Evolutionary conservation across 2,888 invertebrate species (phyloP).

Genomic region (Acanthacorydalis orientalis): DNA sequence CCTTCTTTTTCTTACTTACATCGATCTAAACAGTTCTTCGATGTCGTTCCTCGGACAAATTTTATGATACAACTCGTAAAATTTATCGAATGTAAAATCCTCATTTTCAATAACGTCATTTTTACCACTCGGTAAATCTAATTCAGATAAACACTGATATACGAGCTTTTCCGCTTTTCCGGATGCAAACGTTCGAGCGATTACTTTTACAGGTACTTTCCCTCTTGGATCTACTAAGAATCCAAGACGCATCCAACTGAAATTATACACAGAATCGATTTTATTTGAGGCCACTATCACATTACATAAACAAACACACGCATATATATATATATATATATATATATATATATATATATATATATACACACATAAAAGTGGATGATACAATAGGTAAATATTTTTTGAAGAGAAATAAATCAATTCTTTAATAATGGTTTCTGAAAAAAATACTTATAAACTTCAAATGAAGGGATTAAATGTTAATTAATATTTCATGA

Average conservation of each 20-base stretch:
- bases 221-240: slow-evolving; percentile 87
- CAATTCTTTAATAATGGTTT: too few relatives aligned
- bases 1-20: slow-evolving; percentile 34
- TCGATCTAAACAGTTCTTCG: slow-evolving; percentile 87
- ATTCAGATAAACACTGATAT: slow-evolving; percentile 87
- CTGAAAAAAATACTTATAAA: too few relatives aligned
- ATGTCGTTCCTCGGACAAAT: slow-evolving; percentile 98
- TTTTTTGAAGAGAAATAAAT: too few relatives aligned
- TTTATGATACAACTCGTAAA: slow-evolving; percentile 95
- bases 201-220: slow-evolving; percentile 91
- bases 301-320: too few relatives aligned
- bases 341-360: too few relatives aligned
- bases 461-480: too few relatives aligned
- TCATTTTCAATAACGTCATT: slow-evolving; percentile 88
- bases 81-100: slow-evolving; percentile 96
- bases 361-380: too few relatives aligned
- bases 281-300: not conserved
- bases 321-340: too few relatives aligned
- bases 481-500: too few relatives aligned
- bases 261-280: slow-evolving; percentile 17
- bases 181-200: slow-evolving; percentile 96
- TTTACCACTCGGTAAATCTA: slow-evolving; percentile 88
- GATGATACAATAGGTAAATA: too few relatives aligned
- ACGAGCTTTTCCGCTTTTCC: slow-evolving; percentile 98
- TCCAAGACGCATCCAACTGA: slow-evolving; percentile 95